Evolutionary conservation across 2,113 vertebrate species (phyloP).

Genomic region (Emydocephalus ijimae): DNA sequence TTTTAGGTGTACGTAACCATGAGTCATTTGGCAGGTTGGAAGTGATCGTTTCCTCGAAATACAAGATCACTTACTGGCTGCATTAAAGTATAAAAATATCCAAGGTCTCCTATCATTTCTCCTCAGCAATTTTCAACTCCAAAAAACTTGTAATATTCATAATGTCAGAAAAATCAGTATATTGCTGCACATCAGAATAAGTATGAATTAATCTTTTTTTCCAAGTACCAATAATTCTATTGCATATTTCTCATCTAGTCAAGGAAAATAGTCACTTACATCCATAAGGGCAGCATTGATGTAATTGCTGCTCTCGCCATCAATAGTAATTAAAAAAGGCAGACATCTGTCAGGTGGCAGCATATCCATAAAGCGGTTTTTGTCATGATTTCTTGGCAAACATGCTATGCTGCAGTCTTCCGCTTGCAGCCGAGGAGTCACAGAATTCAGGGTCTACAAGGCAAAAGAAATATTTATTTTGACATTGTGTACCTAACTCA

Average conservation of each 20-base stretch:
- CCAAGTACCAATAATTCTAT: constrained; percentile 28
- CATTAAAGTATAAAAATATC: constrained; percentile 4
- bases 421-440: constrained; percentile 94
- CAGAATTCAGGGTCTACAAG: constrained; percentile 93
- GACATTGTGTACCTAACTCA: fast-evolving
- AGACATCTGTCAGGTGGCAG: constrained; percentile 97
- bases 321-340: constrained; percentile 98
- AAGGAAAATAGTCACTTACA: constrained; percentile 81
- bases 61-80: background rate
- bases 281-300: constrained; percentile 99
- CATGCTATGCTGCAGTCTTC: constrained; percentile 99
- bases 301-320: constrained; percentile 99
- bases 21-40: background rate
- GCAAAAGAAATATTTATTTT: constrained; percentile 16
- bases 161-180: constrained; percentile 14
- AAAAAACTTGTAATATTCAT: background rate
- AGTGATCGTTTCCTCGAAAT: background rate
- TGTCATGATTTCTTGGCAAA: constrained; percentile 98
- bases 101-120: background rate
- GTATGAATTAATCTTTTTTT: constrained; percentile 33
- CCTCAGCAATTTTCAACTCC: constrained; percentile 14
- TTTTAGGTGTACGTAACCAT: background rate
- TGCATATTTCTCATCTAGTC: constrained; percentile 41
- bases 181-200: constrained; percentile 28
- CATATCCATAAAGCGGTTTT: constrained; percentile 99